Percentiles rank a stretch among this genome's conserved stretches.
These are phyloP conservation scores for Verasper variegatus DNA, from an alignment of 2,113 vertebrate genomes.

Conservation along the genomic window DNA sequence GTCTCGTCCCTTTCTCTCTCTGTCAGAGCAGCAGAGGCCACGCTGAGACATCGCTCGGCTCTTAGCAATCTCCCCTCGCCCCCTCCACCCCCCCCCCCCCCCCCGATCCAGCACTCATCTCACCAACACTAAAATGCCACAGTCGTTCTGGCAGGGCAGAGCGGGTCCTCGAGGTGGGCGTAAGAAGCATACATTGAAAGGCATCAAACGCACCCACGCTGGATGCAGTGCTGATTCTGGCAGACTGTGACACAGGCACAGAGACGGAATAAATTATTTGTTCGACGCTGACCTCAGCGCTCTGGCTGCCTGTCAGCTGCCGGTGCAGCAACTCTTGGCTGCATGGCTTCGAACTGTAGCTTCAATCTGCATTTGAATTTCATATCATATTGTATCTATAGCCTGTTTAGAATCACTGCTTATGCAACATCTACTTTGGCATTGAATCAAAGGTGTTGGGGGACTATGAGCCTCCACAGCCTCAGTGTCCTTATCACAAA, in stretches of 20 bases:
- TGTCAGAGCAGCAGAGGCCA: conserved; percentile 25
- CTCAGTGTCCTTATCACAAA: too few species aligned
- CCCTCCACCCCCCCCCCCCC: not conserved
- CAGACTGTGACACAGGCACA: conserved; percentile 44
- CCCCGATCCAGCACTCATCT: not conserved
- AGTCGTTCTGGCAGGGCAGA: conserved; percentile 26
- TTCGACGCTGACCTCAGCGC: conserved; percentile 30
- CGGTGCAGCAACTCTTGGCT: not conserved
- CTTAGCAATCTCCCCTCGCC: not conserved
- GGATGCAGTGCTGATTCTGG: conserved; percentile 47
- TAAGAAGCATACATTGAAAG: conserved; percentile 59
- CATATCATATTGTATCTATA: conserved; percentile 7
- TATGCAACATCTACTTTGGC: conserved; percentile 17
- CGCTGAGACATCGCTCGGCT: conserved; percentile 28
- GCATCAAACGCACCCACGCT: conserved; percentile 55
- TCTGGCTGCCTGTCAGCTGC: conserved; percentile 19
- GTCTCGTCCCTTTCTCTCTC: conserved; percentile 41
- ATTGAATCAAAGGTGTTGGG: not conserved
- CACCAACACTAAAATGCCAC: too few species aligned
- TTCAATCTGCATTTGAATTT: conserved; percentile 7
- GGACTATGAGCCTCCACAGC: too few species aligned
- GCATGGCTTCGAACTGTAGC: not conserved
- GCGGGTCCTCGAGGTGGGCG: conserved; percentile 52
- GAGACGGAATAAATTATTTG: conserved; percentile 40
- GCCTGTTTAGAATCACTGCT: not conserved